Evolutionary conservation across 1,140 invertebrate species (phyloP), one percentile per base, ranked within the genome.

Genomic region (Laodelphax striatellus): DNA sequence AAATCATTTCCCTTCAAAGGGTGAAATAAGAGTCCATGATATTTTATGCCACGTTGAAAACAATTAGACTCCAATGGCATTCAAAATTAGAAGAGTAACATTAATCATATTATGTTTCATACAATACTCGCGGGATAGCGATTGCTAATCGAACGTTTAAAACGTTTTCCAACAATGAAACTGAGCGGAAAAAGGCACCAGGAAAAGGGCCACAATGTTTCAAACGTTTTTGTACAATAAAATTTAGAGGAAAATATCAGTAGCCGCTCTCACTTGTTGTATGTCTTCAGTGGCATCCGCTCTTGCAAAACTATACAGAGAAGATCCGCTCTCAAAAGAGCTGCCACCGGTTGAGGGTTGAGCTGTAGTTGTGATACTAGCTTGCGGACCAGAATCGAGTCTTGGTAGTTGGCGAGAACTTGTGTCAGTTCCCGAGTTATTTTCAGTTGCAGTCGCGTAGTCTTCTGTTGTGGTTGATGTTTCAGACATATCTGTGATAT

Each of bases 391-490:
- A 19, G 34, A 55, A 71, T 74, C 34, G 70, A 73, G n/a, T 70
- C 71, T 22, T 60, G n/a, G 14, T 60, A 56, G 42, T 57, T 61
- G 19, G 43, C 61, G 53, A 69, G 72, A 60, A 31, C 59, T 60
- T 0, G 59, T 60, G 43, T 60, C 59, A 16, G 58, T 60, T 34
- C 84, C 87, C 31, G 88, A 90, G 72, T 85, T 90, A 70, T 73
- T 72, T 52, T 77, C 75, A 52, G 72, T 75, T 17, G 90, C 90
- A 68, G 90, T 92, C 62, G 89, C 84, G 72, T 92, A 93, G 70
- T 92, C 90, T 69, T 92, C 89, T 22, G 89, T 92, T 22, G 86
- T 88, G 17, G 87, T 88, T 58, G 88, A 90, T 62, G 83, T 84
- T 74, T 92, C 88, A 9, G 87, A 90, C 19, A 88, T 78, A 71